Base-by-base conservation (phyloP, 2,797 vertebrate genomes). In the Myoxocephalus aenaeus region DNA sequence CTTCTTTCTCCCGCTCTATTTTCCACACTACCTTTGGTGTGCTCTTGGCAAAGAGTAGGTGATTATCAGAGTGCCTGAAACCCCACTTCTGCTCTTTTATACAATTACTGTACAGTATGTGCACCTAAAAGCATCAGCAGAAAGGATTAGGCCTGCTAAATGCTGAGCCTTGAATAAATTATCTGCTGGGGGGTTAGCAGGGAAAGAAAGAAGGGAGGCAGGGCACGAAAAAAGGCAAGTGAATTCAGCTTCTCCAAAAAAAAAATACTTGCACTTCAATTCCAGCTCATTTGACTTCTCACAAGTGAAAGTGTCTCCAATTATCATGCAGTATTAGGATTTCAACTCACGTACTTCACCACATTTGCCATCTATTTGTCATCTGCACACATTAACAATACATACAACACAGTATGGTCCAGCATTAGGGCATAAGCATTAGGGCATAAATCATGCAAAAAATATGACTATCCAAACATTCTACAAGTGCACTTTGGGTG, bases 11-110 rank as follows among this genome's bases (percentile, higher is more conserved):
- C 46, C 25, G 13, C 1, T 75, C 73, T 48, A 71, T 85, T 86
- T 77, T 64, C 56, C 65, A 68, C 78, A 38, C 70, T 78, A 67
- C 69, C 74, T 80, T 79, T 70, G 81, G 70, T 82, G 73, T 77
- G 76, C 78, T 84, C 65, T 83, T 83, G 82, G 85, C 81, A 92
- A 95, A 87, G 80, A 91, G 83, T 44, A 67, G 82, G 83, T 90
- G 90, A 93, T 94, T 94, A 94, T 94, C 87, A 88, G 83, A 89
- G 83, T 50, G 83, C 90, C 92, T 92, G 84, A 91, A 89, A 90
- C 81, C 86, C 74, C 83, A 82, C 87, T 86, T 90, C 90, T 80
- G 76, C 81, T 89, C 84, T 85, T 88, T 92, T 81, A 92, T 90
- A 90, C 87, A 93, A 92, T 93, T 93, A 93, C 88, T 79, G 77